phyloP scores from a whole-genome alignment of 2,113 vertebrate genomes.

The Myanophis thanlyinensis region DNA sequence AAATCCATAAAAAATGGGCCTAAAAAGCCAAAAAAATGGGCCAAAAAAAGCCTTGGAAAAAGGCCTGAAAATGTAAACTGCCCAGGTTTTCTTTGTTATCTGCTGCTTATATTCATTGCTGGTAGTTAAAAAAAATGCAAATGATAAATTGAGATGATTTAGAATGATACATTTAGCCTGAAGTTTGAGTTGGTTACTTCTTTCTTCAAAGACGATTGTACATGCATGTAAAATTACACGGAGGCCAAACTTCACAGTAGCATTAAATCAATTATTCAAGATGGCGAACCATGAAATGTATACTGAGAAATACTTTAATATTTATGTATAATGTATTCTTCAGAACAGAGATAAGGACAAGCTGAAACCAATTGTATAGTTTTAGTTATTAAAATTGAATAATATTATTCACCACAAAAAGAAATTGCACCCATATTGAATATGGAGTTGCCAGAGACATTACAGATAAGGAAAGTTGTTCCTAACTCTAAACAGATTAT shows the following conservation, averaged over 20 bases:
- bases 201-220: neutral
- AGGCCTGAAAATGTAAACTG: no score
- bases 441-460: neutral
- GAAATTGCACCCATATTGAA: neutral
- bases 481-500: neutral
- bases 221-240: constrained; percentile 7
- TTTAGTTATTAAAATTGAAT: neutral
- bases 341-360: neutral
- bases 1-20: no score
- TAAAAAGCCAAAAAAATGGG: no score
- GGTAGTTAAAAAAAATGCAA: neutral
- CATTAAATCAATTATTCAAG: neutral
- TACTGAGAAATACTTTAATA: neutral
- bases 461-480: neutral
- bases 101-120: neutral
- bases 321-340: neutral
- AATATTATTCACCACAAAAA: neutral
- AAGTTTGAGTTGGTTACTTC: neutral
- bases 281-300: neutral
- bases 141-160: neutral
- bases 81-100: neutral
- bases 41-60: no score
- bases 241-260: neutral
- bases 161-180: neutral
- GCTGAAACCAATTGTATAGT: neutral